Evolutionary conservation across 2,888 invertebrate species (phyloP).

Genomic region (Odontothrips loti): DNA sequence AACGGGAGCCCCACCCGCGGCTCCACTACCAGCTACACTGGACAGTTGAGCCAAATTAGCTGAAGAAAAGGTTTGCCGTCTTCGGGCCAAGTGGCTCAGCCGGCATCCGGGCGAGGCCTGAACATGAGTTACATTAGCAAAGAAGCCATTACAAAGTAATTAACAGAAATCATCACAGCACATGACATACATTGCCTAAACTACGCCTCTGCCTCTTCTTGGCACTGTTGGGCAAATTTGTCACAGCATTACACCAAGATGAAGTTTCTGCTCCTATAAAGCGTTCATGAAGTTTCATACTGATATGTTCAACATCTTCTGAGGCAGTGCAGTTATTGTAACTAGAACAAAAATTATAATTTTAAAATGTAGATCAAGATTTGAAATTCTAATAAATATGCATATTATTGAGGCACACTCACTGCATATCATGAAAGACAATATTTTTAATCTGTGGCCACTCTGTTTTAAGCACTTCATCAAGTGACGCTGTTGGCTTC

Average conservation of each 20-base stretch:
- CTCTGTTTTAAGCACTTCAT: background rate
- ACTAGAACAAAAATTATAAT: slow-evolving; percentile 62
- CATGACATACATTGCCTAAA: slow-evolving; percentile 54
- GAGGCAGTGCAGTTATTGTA: slow-evolving; percentile 65
- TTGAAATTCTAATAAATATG: background rate
- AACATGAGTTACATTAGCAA: too few relatives aligned
- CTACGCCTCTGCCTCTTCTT: slow-evolving; percentile 53
- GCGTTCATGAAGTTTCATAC: slow-evolving; percentile 62
- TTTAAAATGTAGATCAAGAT: slow-evolving; percentile 44
- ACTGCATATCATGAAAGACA: slow-evolving; percentile 12
- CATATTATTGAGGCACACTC: background rate
- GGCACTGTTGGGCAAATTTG: slow-evolving; percentile 53
- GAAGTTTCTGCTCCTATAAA: slow-evolving; percentile 73
- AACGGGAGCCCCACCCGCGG: slow-evolving; percentile 50
- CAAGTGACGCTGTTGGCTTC: background rate
- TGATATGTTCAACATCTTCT: slow-evolving; percentile 65
- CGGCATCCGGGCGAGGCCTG: slow-evolving; percentile 66
- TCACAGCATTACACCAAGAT: slow-evolving; percentile 58
- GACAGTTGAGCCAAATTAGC: slow-evolving; percentile 51
- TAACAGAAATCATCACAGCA: too few relatives aligned
- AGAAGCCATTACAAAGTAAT: too few relatives aligned
- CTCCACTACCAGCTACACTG: slow-evolving; percentile 41
- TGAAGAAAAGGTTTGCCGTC: slow-evolving; percentile 71
- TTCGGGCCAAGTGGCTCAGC: slow-evolving; percentile 69
- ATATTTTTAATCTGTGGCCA: background rate